Conservation (phyloP, 2,888 invertebrate species). For the Acrobasis consociella region DNA sequence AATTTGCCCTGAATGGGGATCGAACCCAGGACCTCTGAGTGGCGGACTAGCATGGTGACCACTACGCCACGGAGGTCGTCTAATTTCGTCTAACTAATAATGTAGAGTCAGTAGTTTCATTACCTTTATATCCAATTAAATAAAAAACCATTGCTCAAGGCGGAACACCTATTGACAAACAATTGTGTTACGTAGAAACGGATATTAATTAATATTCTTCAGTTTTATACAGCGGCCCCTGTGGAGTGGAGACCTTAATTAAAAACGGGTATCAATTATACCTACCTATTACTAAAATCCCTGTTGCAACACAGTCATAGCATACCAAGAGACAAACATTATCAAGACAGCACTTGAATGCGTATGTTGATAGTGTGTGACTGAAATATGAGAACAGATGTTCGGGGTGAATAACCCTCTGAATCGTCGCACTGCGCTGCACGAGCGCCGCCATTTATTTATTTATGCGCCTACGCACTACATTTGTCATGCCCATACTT, state of each 20-base stretch:
- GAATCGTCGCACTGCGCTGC: conserved; percentile 49
- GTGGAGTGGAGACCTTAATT: conserved; percentile 2
- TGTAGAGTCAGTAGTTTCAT: background rate
- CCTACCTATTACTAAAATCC: background rate
- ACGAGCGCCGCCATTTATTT: conserved; percentile 56
- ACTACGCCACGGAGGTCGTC: too few relatives aligned
- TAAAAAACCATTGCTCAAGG: background rate
- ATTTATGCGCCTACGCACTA: conserved; percentile 57
- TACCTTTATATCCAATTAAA: background rate
- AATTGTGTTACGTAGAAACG: background rate
- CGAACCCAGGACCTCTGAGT: too few relatives aligned
- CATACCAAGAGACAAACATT: conserved; percentile 21
- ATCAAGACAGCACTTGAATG: conserved; percentile 34
- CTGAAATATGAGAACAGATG: conserved; percentile 79
- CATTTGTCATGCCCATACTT: conserved; percentile 45
- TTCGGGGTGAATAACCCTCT: conserved; percentile 69
- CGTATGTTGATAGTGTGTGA: conserved; percentile 59
- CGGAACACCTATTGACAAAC: background rate
- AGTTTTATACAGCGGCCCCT: conserved; percentile 1
- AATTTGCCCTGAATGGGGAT: too few relatives aligned
- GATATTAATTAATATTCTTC: background rate
- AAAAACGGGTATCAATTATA: conserved; percentile 4
- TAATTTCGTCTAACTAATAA: too few relatives aligned
- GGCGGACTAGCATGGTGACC: too few relatives aligned
- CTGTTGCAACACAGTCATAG: conserved; percentile 1